Evolutionary conservation across 2,797 vertebrate species (phyloP), one percentile per base, ranked within the genome.

Genomic region (Pyrocephalus nanus): DNA sequence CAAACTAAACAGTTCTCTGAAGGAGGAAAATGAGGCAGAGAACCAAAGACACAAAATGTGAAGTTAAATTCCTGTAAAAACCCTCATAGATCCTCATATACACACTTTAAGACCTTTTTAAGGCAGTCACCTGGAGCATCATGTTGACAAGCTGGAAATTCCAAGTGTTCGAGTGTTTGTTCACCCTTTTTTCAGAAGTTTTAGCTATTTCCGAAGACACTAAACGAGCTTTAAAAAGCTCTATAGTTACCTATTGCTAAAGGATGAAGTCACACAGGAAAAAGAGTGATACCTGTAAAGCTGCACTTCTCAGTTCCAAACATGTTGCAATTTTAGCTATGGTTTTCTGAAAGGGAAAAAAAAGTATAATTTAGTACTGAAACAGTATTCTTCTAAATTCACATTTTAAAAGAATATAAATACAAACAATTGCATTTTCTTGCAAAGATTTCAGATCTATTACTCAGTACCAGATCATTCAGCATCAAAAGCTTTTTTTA

Each of bases 301-400:
- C 98, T 92, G 98, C 98, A 88, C 99, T 99, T 97, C 99, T 98
- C 98, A 99, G 98, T 97, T 99, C 99, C 97, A 99, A 98, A 92
- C 99, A 99, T 98, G 99, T 98, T 97, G 99, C 99, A 96, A 99
- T 98, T 98, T 99, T 99, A 86, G 98, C 99, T 97, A 99, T 97
- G 40, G 98, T 99, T 98, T 99, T 99, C 99, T 99, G 95, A 21
- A 96, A 95, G 66, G n/a, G 38, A 86, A 88, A 61, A 88, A 61
- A 53, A 88, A 43, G 69, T 30, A 69, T 30, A 19, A 26, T 55
- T 90, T 78, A 65, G 20, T 57, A 32, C n/a, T 69, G 70, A 92
- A 93, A 88, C 26, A 18, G 13, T 38, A 36, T 78, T 53, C 50
- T 64, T 83, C 45, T 86, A 87, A 48, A 85, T n/a, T 88, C 53